Evolutionary conservation across 64 coral and sea anemone genomes (phyloP).

Genomic region (Montipora cactus): DNA sequence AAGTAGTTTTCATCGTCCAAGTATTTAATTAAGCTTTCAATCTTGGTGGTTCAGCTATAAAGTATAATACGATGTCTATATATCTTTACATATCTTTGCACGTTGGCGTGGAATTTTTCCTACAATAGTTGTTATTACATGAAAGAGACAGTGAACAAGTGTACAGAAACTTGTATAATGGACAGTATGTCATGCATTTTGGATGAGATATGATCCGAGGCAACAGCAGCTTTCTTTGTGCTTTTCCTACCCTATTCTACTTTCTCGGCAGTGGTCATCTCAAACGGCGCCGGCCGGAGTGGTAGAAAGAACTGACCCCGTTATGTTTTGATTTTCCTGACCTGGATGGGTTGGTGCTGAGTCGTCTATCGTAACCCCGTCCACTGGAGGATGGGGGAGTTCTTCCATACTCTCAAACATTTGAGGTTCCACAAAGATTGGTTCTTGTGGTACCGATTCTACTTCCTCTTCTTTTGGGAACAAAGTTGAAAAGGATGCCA

Average conservation of each 20-base stretch:
- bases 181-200: no score
- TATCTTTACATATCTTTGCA: no score
- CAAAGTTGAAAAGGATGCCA: not conserved
- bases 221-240: not conserved
- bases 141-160: no score
- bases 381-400: not conserved
- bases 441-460: slow-evolving; percentile 1
- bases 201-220: no score
- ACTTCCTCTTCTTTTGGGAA: not conserved
- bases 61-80: no score
- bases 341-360: not conserved
- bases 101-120: no score
- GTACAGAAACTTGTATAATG: no score
- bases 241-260: not conserved
- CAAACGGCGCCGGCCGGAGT: not conserved
- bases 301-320: not conserved
- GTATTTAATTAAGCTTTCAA: no score
- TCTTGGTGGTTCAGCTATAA: no score
- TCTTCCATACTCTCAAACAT: slow-evolving; percentile 33
- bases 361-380: not conserved
- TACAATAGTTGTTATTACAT: no score
- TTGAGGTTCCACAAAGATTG: slow-evolving; percentile 14
- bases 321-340: not conserved
- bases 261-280: not conserved
- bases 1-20: no score